phyloP scores from a whole-genome alignment of 2,113 vertebrate species.

The Brachypteracias leptosomus region DNA sequence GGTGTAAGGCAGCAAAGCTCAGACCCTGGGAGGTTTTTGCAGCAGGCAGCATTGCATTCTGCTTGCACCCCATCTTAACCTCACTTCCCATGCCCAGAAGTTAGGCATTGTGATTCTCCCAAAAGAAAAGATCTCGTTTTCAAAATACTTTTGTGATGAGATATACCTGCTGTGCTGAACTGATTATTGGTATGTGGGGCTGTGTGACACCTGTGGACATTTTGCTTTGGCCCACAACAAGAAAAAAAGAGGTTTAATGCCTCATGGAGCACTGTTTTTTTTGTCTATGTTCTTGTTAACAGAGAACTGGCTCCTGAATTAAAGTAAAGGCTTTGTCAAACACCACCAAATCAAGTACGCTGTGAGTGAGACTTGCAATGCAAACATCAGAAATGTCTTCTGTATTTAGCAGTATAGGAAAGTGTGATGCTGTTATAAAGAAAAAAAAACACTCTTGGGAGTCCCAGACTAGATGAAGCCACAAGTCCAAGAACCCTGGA shows the following conservation, averaged over 20 bases:
- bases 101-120: not conserved
- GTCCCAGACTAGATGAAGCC: constrained; percentile 11
- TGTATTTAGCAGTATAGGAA: not conserved
- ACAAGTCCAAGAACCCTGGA: constrained; percentile 33
- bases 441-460: not conserved
- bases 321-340: constrained; percentile 13
- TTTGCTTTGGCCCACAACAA: constrained; percentile 21
- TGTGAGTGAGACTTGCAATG: not conserved
- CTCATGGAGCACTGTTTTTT: not conserved
- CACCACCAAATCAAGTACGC: not conserved
- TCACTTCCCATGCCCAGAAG: not conserved
- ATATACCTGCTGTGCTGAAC: not conserved
- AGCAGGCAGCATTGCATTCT: not conserved
- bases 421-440: not conserved
- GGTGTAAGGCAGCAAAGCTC: not conserved
- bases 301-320: not conserved
- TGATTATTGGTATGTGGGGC: constrained; percentile 8
- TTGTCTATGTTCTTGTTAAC: not conserved
- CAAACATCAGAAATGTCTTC: not conserved
- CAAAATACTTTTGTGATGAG: not conserved
- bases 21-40: not conserved
- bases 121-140: not conserved
- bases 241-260: not conserved
- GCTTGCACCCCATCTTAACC: fast-evolving
- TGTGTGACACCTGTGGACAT: not conserved